Base-by-base conservation (phyloP, 64 coral and sea anemone genomes). In the Orbicella faveolata region DNA sequence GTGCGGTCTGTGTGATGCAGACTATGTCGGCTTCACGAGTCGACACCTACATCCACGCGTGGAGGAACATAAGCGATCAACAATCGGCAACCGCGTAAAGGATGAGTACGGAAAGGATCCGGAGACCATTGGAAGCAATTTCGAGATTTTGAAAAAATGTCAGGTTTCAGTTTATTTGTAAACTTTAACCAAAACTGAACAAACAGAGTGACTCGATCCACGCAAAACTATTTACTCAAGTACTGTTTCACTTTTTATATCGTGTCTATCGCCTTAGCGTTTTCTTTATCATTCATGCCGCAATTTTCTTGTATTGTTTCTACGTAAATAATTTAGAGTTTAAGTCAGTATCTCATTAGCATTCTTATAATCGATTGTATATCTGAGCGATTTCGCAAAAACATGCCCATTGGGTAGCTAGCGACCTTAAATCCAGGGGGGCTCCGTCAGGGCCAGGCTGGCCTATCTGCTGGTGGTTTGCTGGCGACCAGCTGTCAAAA, bases 31-130 rank as follows among this genome's bases (percentile, higher is more conserved):
- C 75, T 77, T 51, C 36, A 77, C 9, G 30, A 75, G 73, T 75
- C 73, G 30, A 75, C 73, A 75, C 26, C 13, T 51, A 52, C 75
- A 20, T 77, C 54, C 63, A 83, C n/a, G 75, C 17, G 12, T 77
- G 39, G 75, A 77, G 75, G 36, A 77, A 77, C 75, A 77, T 23
- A 77, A 77, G 11, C 16, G 20, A 77, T 51, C 75, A 77, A 77
- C 75, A 77, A 23, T 77, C 75, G 14, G 36, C 75, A 52, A 77
- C 16, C 18, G 41, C 36, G 41, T 52, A 77, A 77, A 51, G 75
- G 39, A 77, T 19, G 41, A 77, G 39, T 36, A 77, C 0, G 15
- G 39, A 77, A 52, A 52, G 39, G 75, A 77, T 77, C 75, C 20
- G 20, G 36, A 44, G 36, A 52, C 75, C 75, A 77, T 77, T 77